Percentiles rank a stretch among this genome's conserved stretches.
Evolutionary conservation across 1,140 invertebrate genomes (phyloP).

Genomic region (Trachelipus rathkii): DNA sequence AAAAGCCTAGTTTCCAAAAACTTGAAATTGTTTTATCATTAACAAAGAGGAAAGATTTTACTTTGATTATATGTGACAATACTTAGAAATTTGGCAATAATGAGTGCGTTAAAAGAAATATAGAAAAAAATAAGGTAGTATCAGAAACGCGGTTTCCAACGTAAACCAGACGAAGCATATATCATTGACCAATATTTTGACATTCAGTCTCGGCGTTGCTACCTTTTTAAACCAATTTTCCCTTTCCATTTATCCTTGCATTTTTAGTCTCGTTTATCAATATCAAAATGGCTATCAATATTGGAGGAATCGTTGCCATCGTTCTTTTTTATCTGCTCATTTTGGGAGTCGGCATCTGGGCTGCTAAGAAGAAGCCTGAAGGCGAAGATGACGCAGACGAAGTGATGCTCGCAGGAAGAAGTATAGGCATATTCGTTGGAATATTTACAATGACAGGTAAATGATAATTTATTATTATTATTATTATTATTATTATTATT

Average conservation of each 20-base stretch:
- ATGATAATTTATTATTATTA: neutral
- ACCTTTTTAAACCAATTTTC: neutral
- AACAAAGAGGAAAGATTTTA: too few relatives aligned
- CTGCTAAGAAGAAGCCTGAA: slow-evolving; percentile 59
- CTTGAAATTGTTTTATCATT: too few relatives aligned
- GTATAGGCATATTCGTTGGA: slow-evolving; percentile 71
- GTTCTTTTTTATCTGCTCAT: slow-evolving; percentile 67
- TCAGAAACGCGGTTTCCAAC: too few relatives aligned
- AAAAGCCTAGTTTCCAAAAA: too few relatives aligned
- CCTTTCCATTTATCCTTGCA: neutral
- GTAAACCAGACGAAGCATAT: too few relatives aligned
- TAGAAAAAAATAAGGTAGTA: too few relatives aligned
- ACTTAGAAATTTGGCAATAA: too few relatives aligned
- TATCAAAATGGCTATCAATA: slow-evolving; percentile 51
- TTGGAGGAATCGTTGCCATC: slow-evolving; percentile 64
- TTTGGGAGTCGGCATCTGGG: slow-evolving; percentile 69
- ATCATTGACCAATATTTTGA: too few relatives aligned
- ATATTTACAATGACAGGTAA: slow-evolving; percentile 71
- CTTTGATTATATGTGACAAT: too few relatives aligned
- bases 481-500: slow-evolving; percentile 18
- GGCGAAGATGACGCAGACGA: slow-evolving; percentile 59
- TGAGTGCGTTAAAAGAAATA: too few relatives aligned
- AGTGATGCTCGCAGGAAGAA: slow-evolving; percentile 71
- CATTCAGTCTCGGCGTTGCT: too few relatives aligned
- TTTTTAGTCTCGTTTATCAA: neutral